Evolutionary conservation across 1,140 invertebrate species (phyloP).

Genomic region (Cyrtorhinus lividipennis): DNA sequence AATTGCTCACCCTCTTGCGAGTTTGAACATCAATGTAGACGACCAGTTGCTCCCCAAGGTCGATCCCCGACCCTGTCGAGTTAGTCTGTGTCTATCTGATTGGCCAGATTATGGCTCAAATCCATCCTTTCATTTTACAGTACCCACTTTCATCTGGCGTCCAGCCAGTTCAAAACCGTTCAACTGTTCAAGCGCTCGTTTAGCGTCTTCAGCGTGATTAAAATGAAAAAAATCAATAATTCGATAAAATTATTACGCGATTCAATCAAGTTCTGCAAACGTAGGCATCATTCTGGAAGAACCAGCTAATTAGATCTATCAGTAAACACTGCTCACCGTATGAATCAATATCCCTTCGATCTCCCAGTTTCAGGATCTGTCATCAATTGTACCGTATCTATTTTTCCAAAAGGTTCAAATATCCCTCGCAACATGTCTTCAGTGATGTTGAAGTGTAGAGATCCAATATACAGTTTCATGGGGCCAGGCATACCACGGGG

Average conservation of each 20-base stretch:
- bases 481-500: conserved; percentile 73
- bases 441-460: conserved; percentile 96
- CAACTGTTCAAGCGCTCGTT: conserved; percentile 94
- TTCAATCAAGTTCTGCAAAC: not conserved
- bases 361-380: conserved; percentile 87
- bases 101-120: conserved; percentile 50
- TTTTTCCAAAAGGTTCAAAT: conserved; percentile 99
- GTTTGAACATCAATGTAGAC: conserved; percentile 97
- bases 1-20: conserved; percentile 97
- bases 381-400: conserved; percentile 92
- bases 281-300: not conserved
- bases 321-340: conserved; percentile 94
- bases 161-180: conserved; percentile 99
- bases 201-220: conserved; percentile 93
- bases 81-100: conserved; percentile 84
- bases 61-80: conserved; percentile 86
- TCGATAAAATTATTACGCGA: not conserved
- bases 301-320: not conserved
- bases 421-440: conserved; percentile 98
- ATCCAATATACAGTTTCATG: conserved; percentile 93
- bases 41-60: conserved; percentile 55
- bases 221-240: conserved; percentile 52
- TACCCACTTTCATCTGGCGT: conserved; percentile 97
- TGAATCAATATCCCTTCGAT: conserved; percentile 95
- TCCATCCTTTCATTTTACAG: conserved; percentile 88